phyloP scores from a whole-genome alignment of 2,797 vertebrate genomes.

The Myotis pilosus region DNA sequence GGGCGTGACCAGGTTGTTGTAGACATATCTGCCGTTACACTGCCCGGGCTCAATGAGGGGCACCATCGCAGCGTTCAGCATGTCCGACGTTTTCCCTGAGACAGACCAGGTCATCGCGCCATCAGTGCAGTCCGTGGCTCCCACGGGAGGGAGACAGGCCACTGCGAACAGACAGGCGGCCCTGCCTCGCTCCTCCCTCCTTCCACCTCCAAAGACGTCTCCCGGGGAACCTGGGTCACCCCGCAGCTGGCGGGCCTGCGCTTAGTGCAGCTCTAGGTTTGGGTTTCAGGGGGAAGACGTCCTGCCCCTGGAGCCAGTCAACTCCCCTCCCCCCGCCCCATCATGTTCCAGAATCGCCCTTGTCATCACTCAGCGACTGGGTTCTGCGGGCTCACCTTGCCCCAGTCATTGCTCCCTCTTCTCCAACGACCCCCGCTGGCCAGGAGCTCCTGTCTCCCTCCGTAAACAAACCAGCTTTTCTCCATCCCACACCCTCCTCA shows the following conservation, averaged over 20 bases:
- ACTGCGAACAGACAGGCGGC: rapidly evolving
- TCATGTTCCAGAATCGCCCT: rapidly evolving
- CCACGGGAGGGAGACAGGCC: rapidly evolving
- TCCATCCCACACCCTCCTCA: rapidly evolving
- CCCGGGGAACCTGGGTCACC: background rate
- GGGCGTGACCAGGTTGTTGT: constrained; percentile 83
- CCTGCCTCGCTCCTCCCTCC: background rate
- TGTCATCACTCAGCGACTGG: rapidly evolving
- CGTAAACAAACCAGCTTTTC: rapidly evolving
- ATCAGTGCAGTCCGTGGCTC: background rate
- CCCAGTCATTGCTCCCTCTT: background rate
- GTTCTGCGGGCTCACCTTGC: rapidly evolving
- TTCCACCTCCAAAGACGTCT: background rate
- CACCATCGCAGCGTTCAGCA: constrained; percentile 80
- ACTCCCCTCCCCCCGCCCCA: rapidly evolving
- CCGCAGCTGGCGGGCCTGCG: background rate
- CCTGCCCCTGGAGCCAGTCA: background rate
- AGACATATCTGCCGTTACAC: constrained; percentile 84
- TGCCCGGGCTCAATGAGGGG: constrained; percentile 78
- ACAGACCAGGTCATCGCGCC: rapidly evolving
- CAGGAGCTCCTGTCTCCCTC: background rate
- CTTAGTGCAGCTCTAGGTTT: background rate
- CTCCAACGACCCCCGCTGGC: rapidly evolving
- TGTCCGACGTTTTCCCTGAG: constrained; percentile 82
- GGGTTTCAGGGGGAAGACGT: background rate